These are phyloP conservation scores for Leucoraja ocellata DNA, from an alignment of 2,797 vertebrate genomes.

Conservation along the genomic window DNA sequence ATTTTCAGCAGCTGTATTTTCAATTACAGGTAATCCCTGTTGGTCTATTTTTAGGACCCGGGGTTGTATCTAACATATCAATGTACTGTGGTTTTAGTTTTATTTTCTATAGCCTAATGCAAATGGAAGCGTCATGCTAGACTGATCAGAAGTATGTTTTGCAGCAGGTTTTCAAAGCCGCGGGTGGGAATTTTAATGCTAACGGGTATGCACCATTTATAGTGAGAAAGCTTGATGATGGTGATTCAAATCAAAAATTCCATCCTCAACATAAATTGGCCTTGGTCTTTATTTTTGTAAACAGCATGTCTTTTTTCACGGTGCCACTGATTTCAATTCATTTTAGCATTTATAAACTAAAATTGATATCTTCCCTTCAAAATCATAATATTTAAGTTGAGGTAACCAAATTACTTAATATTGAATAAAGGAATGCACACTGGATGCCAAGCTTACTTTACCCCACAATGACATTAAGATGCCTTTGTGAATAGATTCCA, in stretches of 20 bases:
- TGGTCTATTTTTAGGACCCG: neutral
- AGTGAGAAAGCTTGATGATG: neutral
- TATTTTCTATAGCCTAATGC: neutral
- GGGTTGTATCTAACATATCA: neutral
- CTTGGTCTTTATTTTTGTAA: neutral
- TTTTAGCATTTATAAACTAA: neutral
- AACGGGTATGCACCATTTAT: neutral
- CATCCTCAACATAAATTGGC: neutral
- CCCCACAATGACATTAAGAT: neutral
- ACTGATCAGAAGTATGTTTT: neutral
- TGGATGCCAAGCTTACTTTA: neutral
- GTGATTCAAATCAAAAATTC: neutral
- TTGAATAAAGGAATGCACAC: neutral
- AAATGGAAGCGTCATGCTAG: neutral
- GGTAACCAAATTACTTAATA: neutral
- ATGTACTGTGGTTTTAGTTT: neutral
- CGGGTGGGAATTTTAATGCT: neutral
- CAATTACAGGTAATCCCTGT: neutral
- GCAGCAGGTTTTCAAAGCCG: neutral
- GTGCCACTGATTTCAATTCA: neutral
- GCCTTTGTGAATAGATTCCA: neutral
- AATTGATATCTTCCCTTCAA: neutral
- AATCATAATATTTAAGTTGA: neutral
- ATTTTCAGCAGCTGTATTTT: too few relatives aligned
- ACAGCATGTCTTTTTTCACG: neutral